Conservation (phyloP, 92 coral and sea anemone species). For the Isaurus tuberculatus region DNA sequence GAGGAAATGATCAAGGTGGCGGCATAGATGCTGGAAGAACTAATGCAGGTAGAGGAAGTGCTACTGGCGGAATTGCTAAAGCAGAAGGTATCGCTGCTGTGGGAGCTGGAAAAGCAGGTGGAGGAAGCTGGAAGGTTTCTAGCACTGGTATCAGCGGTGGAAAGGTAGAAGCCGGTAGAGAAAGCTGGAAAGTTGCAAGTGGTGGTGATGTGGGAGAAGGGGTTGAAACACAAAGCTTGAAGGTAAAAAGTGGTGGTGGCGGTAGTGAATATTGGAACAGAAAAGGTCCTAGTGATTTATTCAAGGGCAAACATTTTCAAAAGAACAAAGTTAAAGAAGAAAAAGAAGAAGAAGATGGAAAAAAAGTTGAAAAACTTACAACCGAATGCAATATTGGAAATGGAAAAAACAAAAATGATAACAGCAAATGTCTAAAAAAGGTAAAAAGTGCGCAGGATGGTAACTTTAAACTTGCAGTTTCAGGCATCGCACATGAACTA, state of each 20-base stretch:
- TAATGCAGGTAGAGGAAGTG: constrained; percentile 39
- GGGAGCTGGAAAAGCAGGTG: constrained; percentile 31
- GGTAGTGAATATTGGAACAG: constrained; percentile 57
- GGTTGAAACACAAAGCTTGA: background rate
- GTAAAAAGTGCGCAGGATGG: constrained; percentile 14
- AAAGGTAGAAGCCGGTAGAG: constrained; percentile 53
- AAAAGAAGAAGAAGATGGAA: background rate
- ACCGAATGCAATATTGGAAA: constrained; percentile 6
- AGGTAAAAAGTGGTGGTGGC: constrained; percentile 15
- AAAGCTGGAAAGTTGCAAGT: constrained; percentile 48
- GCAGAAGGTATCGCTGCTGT: constrained; percentile 44
- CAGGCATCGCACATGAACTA: constrained; percentile 35
- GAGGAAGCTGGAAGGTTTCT: constrained; percentile 20
- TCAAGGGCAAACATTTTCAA: background rate
- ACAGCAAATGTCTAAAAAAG: constrained; percentile 26
- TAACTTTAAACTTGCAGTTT: constrained; percentile 33
- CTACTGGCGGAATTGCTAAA: constrained; percentile 13
- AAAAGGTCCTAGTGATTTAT: background rate
- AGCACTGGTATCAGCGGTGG: constrained; percentile 56
- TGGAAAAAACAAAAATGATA: background rate
- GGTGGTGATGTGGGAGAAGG: constrained; percentile 57
- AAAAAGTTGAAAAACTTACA: background rate
- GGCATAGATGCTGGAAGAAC: constrained; percentile 22
- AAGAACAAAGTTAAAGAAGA: background rate
- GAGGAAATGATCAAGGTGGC: too few species aligned